A percentile compares a stretch with the other conserved stretches of the same genome.
These are phyloP conservation scores for Spialia ferax DNA, from an alignment of 2,888 invertebrate genomes.

Conservation along the genomic window DNA sequence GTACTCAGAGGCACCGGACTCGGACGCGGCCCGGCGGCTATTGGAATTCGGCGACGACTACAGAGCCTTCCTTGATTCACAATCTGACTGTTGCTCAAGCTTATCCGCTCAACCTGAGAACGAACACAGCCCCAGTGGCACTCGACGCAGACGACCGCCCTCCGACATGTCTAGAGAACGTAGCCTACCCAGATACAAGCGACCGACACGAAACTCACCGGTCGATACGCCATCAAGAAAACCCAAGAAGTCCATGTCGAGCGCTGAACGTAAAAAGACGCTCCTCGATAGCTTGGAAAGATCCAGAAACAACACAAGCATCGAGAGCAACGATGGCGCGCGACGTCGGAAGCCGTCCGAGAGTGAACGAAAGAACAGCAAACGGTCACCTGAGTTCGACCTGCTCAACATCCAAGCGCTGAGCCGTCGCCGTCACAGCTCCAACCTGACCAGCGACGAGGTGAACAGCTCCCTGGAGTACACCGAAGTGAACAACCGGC, in stretches of 20 bases:
- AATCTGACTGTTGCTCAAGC: slow-evolving; percentile 95
- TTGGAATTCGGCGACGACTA: slow-evolving; percentile 97
- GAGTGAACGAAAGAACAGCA: slow-evolving; percentile 70
- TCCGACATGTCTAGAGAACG: slow-evolving; percentile 69
- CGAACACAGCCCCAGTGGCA: slow-evolving; percentile 71
- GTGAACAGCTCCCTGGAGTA: slow-evolving; percentile 82
- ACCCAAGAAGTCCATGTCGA: slow-evolving; percentile 82
- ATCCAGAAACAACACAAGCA: slow-evolving; percentile 79
- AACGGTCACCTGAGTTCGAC: slow-evolving; percentile 80
- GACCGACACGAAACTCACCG: slow-evolving; percentile 71
- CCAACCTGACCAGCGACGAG: slow-evolving; percentile 81
- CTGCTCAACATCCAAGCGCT: slow-evolving; percentile 75
- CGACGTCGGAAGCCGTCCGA: slow-evolving; percentile 75
- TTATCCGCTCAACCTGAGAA: slow-evolving; percentile 88
- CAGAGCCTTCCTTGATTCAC: slow-evolving; percentile 95
- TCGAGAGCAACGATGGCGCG: slow-evolving; percentile 77
- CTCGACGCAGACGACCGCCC: slow-evolving; percentile 74
- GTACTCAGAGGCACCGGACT: slow-evolving; percentile 95
- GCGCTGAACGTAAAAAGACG: slow-evolving; percentile 81
- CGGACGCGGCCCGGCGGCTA: slow-evolving; percentile 93
- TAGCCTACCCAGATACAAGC: slow-evolving; percentile 72
- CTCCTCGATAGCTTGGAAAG: slow-evolving; percentile 80
- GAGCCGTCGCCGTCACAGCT: slow-evolving; percentile 77
- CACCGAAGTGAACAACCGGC: slow-evolving; percentile 79
- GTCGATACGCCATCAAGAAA: slow-evolving; percentile 73